Evolutionary conservation across 1,140 invertebrate species (phyloP), one percentile per base, ranked within the genome.

Genomic region (Magallana angulata): DNA sequence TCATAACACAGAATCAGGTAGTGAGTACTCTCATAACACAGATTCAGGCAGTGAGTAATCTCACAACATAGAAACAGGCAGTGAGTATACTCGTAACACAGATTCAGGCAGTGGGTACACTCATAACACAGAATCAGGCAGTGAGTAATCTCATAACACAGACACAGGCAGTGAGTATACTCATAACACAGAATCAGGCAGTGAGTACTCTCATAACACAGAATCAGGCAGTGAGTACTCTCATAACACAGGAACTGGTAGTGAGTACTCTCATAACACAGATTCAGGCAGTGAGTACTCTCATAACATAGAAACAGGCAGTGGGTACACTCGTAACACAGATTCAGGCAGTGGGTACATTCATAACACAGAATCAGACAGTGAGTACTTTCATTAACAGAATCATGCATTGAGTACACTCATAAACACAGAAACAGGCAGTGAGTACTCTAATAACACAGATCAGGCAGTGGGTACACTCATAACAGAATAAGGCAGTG

Each of bases 211-310:
- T 36, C 36, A 36, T 36, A 36, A 36, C 36, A 36, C 86, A 36
- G 92, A 91, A 87, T 83, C 91, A 71, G 76, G 89, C 82, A 89
- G 93, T 94, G 87, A 81, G 81, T 82, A 58, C 6, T 8, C 57
- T 7, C 12, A 36, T 36, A 36, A 36, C 36, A 36, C 36, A 3
- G 36, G 1, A 36, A n/a, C n/a, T n/a, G n/a, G n/a, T n/a, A n/a
- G n/a, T n/a, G n/a, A n/a, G n/a, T n/a, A n/a, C n/a, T n/a, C n/a
- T n/a, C n/a, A n/a, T n/a, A n/a, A n/a, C n/a, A n/a, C n/a, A n/a
- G n/a, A n/a, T n/a, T 36, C 36, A 36, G 36, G 4, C 36, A 36
- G 36, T 5, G 36, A 36, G 36, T 36, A 36, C 36, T 1, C 36
- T 36, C 36, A 36, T 36, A 36, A 36, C 36, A 36, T 85, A 36